Conservation (phyloP, 2,797 vertebrate genomes). For the Crypturellus tataupa region DNA sequence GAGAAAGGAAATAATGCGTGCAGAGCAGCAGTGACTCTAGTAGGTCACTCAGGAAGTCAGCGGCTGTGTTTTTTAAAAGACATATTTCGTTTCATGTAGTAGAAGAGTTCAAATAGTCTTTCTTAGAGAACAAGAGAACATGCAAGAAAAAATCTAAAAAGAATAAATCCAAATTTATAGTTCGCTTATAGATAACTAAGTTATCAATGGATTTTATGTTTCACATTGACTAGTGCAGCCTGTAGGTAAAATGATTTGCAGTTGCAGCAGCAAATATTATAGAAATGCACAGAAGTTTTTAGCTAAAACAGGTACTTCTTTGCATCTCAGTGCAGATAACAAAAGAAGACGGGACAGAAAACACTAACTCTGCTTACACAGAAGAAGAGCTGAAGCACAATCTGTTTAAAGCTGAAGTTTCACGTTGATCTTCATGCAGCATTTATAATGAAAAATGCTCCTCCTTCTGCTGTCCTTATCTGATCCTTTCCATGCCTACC, state of each 20-base stretch:
- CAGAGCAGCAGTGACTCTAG: background rate
- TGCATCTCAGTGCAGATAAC: background rate
- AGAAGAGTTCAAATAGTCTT: background rate
- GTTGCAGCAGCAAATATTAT: background rate
- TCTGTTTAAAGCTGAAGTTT: background rate
- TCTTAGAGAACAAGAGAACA: background rate
- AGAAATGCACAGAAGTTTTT: background rate
- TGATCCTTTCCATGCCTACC: background rate
- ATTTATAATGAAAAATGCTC: background rate
- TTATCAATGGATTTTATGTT: background rate
- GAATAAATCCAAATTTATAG: background rate
- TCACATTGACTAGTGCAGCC: background rate
- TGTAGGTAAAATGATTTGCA: background rate
- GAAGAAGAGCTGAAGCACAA: background rate
- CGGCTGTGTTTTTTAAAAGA: background rate
- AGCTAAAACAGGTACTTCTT: background rate
- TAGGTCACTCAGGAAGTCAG: slow-evolving; percentile 61
- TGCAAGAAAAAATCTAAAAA: background rate
- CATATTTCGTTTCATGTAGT: background rate
- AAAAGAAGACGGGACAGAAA: background rate
- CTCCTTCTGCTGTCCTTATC: background rate
- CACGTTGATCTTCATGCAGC: background rate
- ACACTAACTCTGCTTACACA: background rate
- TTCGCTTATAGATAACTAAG: background rate
- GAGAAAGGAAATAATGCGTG: slow-evolving; percentile 33